Conservation (phyloP, 2,113 vertebrate species). For the Turdus rufiventris region DNA sequence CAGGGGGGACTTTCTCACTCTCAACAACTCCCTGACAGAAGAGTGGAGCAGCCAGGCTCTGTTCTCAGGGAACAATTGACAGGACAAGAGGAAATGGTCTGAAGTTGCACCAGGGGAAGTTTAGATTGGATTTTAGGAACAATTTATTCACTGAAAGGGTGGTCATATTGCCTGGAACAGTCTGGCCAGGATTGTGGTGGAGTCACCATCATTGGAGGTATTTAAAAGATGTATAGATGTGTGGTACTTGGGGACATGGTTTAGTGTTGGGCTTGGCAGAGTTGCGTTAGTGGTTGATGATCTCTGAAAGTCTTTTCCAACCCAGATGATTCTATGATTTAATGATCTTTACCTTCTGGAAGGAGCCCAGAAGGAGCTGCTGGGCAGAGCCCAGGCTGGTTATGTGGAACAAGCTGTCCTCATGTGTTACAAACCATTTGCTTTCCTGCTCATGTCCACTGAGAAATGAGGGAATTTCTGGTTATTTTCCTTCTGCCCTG, state of each 20-base stretch:
- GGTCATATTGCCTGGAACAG: neutral
- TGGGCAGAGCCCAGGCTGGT: neutral
- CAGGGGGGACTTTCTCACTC: rapidly evolving
- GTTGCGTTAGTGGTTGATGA: neutral
- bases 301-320: neutral
- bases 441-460: neutral
- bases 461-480: constrained; percentile 15
- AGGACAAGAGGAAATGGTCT: neutral
- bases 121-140: neutral
- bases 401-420: neutral
- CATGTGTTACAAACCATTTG: neutral
- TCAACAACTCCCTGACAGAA: neutral
- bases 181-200: neutral
- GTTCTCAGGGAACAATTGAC: neutral
- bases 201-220: neutral
- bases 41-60: neutral
- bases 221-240: rapidly evolving
- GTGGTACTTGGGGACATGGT: neutral
- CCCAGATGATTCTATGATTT: neutral
- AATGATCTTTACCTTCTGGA: neutral
- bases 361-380: neutral
- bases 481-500: neutral
- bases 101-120: neutral
- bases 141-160: neutral
- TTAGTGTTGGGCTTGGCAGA: neutral